These are phyloP conservation scores for Holacanthella duospinosa DNA, from an alignment of 2,888 invertebrate species.

Conservation along the genomic window DNA sequence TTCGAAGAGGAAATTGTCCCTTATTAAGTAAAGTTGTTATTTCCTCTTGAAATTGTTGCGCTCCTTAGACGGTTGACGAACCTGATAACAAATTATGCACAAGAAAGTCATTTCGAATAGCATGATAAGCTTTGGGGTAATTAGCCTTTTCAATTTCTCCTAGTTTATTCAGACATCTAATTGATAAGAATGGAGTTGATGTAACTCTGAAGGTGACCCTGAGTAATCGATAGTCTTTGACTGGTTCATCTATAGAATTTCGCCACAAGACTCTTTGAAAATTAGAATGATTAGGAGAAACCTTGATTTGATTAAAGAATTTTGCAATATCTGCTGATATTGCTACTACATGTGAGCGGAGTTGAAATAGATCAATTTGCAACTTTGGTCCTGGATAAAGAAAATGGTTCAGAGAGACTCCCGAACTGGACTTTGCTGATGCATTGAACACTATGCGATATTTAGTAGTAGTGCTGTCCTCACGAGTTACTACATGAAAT, in stretches of 20 bases:
- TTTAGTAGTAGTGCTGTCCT: neutral
- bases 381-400: conserved; percentile 36
- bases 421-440: neutral
- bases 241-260: conserved; percentile 18
- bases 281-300: conserved; percentile 10
- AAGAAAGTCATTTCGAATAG: conserved; percentile 32
- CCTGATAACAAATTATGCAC: conserved; percentile 39
- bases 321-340: conserved; percentile 37
- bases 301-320: conserved; percentile 38
- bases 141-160: conserved; percentile 28
- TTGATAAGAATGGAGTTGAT: conserved; percentile 38
- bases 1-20: conserved; percentile 28
- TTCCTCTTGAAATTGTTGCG: conserved; percentile 18
- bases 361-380: conserved; percentile 33
- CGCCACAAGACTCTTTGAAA: conserved; percentile 41
- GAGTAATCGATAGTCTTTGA: conserved; percentile 25
- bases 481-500: neutral
- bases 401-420: conserved; percentile 37
- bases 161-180: conserved; percentile 34
- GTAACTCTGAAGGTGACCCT: conserved; percentile 40
- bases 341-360: conserved; percentile 31
- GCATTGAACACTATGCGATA: neutral
- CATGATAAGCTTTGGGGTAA: conserved; percentile 18
- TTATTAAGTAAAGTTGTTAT: conserved; percentile 15
- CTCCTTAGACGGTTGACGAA: conserved; percentile 20